phyloP scores from a whole-genome alignment of 1,140 invertebrate genomes.

The Chrysomallon squamiferum region DNA sequence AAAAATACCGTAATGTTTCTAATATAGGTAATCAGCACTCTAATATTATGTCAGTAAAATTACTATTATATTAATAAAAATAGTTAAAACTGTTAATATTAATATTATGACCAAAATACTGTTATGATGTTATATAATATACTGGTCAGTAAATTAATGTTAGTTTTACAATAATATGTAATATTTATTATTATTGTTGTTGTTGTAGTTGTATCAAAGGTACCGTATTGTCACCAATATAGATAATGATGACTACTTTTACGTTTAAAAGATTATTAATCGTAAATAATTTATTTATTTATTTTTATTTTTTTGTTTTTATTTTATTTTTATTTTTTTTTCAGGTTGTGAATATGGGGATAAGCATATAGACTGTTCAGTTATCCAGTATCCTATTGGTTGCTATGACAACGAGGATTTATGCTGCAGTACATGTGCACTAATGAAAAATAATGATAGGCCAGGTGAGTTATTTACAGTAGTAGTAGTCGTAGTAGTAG shows the following conservation, averaged over 20 bases:
- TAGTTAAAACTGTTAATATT: no score
- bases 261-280: no score
- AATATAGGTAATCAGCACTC: conserved; percentile 10
- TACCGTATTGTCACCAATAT: neutral
- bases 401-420: conserved; percentile 2
- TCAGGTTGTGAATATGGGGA: conserved; percentile 12
- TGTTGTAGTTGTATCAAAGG: neutral
- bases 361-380: conserved; percentile 4
- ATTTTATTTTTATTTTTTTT: no score
- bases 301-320: no score
- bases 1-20: neutral
- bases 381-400: neutral
- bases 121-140: no score
- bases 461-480: neutral
- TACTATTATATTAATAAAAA: no score
- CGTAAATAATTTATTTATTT: no score
- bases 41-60: no score
- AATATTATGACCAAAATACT: neutral
- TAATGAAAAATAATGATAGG: neutral
- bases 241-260: no score
- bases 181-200: neutral
- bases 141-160: no score
- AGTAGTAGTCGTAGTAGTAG: no score
- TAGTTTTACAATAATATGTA: no score
- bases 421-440: conserved; percentile 1